Percentiles rank a stretch among this genome's conserved stretches.
Evolutionary conservation across 2,113 vertebrate species (phyloP).

Genomic region (Spermophilus dauricus): DNA sequence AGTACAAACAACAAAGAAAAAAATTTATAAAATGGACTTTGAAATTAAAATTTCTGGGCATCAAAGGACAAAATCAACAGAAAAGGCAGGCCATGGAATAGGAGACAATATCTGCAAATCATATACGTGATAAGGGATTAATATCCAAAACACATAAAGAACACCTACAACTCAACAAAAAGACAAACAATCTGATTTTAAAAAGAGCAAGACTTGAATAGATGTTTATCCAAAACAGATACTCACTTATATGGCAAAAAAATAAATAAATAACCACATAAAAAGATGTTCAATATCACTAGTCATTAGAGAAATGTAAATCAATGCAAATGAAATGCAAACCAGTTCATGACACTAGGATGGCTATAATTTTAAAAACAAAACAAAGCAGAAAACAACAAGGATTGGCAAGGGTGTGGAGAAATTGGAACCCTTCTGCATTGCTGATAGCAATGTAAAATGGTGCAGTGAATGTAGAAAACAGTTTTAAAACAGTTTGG

Average conservation of each 20-base stretch:
- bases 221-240: background rate
- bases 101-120: slow-evolving; percentile 30
- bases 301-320: background rate
- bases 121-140: background rate
- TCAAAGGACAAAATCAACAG: background rate
- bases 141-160: background rate
- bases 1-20: slow-evolving; percentile 17
- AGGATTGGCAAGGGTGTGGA: background rate
- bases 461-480: background rate
- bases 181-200: background rate
- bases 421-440: background rate
- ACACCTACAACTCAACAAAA: background rate
- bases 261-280: background rate
- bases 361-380: background rate
- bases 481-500: slow-evolving; percentile 10
- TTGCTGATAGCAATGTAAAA: background rate
- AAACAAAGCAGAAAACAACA: background rate
- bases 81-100: background rate
- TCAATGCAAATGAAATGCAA: background rate
- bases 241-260: background rate
- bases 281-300: background rate
- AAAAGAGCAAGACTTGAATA: background rate
- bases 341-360: background rate
- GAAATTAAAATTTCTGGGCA: background rate
- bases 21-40: background rate